Evolutionary conservation across 2,113 vertebrate species (phyloP), one percentile per base, ranked within the genome.

Genomic region (Leiothrix lutea): DNA sequence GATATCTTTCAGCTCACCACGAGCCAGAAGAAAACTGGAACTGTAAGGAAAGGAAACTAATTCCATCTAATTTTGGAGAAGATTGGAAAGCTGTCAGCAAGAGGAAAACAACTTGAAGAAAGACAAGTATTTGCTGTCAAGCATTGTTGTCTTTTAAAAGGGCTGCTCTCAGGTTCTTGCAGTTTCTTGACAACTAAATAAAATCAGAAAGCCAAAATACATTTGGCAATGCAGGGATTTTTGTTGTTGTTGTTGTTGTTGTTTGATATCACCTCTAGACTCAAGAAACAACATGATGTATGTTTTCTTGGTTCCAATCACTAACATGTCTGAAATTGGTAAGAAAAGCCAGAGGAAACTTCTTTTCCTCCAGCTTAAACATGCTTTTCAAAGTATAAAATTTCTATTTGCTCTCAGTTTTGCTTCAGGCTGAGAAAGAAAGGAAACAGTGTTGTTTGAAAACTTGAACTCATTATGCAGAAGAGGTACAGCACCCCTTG

Each of bases 61-160:
- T 87, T 87, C 73, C 70, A 19, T 29, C 48, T 92, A 90, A 94
- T 94, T 92, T 86, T 95, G 33, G 50, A 61, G 78, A 94, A 87
- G 91, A 95, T 51, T 92, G 89, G 84, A 95, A 94, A 91, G 73
- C 89, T 95, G 93, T 92, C 89, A 87, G 83, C 53, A 95, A 82
- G 62, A 85, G 86, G 77, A 86, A 96, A 95, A 95, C 40, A 82
- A 89, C 83, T 86, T 90, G 77, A 91, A 89, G 93, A 89, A 10
- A 94, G 86, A 92, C 89, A 92, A 92, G 74, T 81, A 92, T 85
- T 94, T 18, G 25, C 80, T 95, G 93, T 96, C 93, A 90, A 87
- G 65, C 28, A 4, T 65, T 4, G 6, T 95, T 96, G 91, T 77
- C 70, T 61, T 89, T 74, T 84, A 81, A 86, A 73, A 89, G 44